phyloP scores from a whole-genome alignment of 2,113 vertebrate genomes.

The Cavia aperea region DNA sequence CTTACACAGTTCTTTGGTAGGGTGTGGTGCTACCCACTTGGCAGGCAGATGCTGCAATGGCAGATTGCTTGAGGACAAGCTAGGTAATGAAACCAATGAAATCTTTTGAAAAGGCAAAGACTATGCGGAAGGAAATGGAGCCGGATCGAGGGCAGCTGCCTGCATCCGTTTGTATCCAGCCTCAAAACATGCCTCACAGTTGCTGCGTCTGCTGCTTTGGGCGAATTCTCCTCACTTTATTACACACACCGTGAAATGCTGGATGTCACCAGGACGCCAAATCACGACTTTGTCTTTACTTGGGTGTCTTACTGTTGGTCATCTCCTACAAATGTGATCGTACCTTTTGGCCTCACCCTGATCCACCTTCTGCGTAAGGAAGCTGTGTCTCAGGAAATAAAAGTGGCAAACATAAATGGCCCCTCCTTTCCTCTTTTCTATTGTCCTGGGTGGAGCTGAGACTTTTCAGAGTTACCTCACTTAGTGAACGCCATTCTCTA shows the following conservation, averaged over 20 bases:
- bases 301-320: neutral
- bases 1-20: neutral
- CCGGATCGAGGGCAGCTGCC: neutral
- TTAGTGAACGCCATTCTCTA: neutral
- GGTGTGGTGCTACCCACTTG: neutral
- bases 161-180: neutral
- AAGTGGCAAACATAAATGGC: too few species aligned
- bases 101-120: neutral
- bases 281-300: neutral
- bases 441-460: rapidly evolving
- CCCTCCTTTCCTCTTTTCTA: neutral
- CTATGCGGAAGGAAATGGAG: neutral
- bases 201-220: neutral
- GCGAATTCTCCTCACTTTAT: neutral
- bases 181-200: neutral
- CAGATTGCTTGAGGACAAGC: neutral
- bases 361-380: neutral
- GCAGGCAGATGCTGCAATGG: neutral
- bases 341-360: neutral
- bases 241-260: neutral
- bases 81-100: neutral
- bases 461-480: neutral
- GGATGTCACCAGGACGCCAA: neutral
- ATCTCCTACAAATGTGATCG: neutral
- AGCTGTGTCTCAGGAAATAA: neutral